Evolutionary conservation across 1,140 invertebrate genomes (phyloP), one percentile per base, ranked within the genome.

Genomic region (Samia ricini): DNA sequence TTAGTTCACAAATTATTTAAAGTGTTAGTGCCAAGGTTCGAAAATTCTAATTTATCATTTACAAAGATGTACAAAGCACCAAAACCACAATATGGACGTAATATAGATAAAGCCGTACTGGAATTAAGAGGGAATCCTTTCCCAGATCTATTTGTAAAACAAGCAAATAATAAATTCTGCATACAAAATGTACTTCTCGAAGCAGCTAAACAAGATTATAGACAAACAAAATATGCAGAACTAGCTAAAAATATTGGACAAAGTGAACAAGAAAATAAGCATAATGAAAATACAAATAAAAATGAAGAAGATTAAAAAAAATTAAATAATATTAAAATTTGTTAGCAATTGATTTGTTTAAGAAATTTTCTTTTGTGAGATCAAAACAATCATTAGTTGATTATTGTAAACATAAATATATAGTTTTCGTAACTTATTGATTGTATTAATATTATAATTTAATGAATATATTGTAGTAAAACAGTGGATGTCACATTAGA

Each of bases 1-100:
- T 86, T 97, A 12, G 91, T 98, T 4, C 97, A 98, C 73, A 98
- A 98, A 91, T 85, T 98, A 42, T 99, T 99, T 74, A 98, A 98
- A 93, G 97, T 98, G 18, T 83, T 98, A 18, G 96, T 94, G 20
- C 97, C 97, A 10, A 91, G 96, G 57, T 98, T 93, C 90, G 90
- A 95, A 77, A 92, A 95, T 72, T 95, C 92, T 70, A 92, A 91
- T 33, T 82, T 91, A 6, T 93, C 94, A 1, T 97, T 93, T 77
- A 98, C 97, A 22, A 93, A 92, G 77, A 88, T 97, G 71, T 93
- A 94, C 60, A 94, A 92, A 76, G 94, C 94, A 22, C 95, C 96
- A 2, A 89, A 78, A 56, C 82, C 91, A 48, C 93, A 94, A 80
- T 93, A 93, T 48, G 92, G 91, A 24, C 69, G 69, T 24, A 79